Conservation (phyloP, 2,797 vertebrate genomes). For the Enteromius radiatus region DNA sequence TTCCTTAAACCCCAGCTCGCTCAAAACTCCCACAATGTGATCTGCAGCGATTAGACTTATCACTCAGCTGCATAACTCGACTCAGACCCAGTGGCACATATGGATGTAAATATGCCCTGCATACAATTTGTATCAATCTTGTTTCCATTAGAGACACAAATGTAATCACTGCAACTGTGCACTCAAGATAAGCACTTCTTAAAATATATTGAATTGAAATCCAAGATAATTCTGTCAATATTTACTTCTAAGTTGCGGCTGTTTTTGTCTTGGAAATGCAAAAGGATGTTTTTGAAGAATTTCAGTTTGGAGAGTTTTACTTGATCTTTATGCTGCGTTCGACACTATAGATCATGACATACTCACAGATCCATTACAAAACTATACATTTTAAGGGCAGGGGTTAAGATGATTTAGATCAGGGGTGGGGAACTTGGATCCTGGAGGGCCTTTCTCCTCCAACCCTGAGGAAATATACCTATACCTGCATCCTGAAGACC, state of each 20-base stretch:
- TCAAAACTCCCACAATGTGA: constrained; percentile 21
- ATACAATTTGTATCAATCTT: constrained; percentile 11
- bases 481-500: too few species aligned
- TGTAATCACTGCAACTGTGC: constrained; percentile 28
- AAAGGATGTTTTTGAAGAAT: neutral
- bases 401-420: too few species aligned
- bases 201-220: neutral
- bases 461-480: too few species aligned
- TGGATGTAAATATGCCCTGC: constrained; percentile 10
- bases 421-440: too few species aligned
- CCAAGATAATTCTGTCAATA: neutral
- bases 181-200: constrained; percentile 39
- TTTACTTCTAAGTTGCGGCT: neutral
- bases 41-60: constrained; percentile 42
- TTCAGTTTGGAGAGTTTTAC: too few species aligned
- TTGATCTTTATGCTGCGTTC: too few species aligned
- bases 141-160: constrained; percentile 45
- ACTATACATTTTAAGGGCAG: too few species aligned
- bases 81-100: neutral
- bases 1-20: constrained; percentile 26
- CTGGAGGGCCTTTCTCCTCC: too few species aligned
- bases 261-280: neutral
- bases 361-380: too few species aligned
- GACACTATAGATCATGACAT: too few species aligned
- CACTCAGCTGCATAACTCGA: constrained; percentile 10